A percentile compares a stretch with the other conserved stretches of the same genome.
phyloP scores from a whole-genome alignment of 2,113 vertebrate genomes.

The Chaetodon trifascialis region DNA sequence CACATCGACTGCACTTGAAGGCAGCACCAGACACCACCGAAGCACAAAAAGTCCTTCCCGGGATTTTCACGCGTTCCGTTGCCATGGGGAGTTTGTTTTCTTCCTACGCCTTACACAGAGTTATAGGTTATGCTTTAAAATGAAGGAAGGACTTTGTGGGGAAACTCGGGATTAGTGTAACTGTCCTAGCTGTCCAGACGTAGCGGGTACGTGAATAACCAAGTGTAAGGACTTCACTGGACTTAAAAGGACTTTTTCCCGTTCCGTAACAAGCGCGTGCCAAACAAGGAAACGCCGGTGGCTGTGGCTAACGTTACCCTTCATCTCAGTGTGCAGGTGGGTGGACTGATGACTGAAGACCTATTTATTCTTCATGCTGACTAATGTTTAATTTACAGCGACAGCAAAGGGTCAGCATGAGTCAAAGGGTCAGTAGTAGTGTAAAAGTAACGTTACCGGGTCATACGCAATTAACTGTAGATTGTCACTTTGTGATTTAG shows the following conservation, averaged over 20 bases:
- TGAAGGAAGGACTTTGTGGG: not conserved
- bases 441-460: too few species aligned
- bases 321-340: not conserved
- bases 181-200: not conserved
- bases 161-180: not conserved
- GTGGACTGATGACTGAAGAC: not conserved
- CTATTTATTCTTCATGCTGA: not conserved
- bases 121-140: constrained; percentile 47
- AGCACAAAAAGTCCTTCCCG: not conserved
- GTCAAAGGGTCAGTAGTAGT: too few species aligned
- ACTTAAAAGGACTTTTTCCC: not conserved
- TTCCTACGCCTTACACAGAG: constrained; percentile 3
- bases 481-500: not conserved
- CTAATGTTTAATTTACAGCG: not conserved
- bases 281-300: not conserved
- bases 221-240: not conserved
- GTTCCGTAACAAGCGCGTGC: not conserved
- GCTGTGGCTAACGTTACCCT: not conserved
- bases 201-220: not conserved
- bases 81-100: constrained; percentile 71
- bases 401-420: not conserved
- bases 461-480: too few species aligned
- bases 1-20: constrained; percentile 24
- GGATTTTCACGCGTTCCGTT: constrained; percentile 71
- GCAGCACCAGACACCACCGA: constrained; percentile 40